Evolutionary conservation across 37 sponge, comb jelly and placozoan genomes (phyloP).

Genomic region (Cliona cf. orientalis): DNA sequence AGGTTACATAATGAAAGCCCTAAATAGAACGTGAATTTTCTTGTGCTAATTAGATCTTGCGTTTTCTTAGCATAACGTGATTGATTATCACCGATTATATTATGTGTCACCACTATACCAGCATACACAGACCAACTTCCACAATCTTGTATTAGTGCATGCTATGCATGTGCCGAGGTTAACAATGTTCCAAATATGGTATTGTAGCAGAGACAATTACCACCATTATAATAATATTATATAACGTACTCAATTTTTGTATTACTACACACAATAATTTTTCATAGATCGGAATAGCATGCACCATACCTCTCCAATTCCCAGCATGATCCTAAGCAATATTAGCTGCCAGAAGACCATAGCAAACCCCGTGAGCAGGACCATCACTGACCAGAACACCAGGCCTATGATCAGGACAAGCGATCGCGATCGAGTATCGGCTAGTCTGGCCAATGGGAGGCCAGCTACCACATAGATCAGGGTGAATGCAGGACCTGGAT

Average conservation of each 20-base stretch:
- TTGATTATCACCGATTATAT: too few species aligned
- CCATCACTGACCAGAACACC: conserved; percentile 76
- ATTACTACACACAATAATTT: not conserved
- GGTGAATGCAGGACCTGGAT: conserved; percentile 79
- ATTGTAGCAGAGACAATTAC: not conserved
- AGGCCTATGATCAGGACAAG: conserved; percentile 74
- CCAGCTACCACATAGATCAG: conserved; percentile 87
- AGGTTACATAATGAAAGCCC: too few species aligned
- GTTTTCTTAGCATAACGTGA: too few species aligned
- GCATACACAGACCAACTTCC: too few species aligned
- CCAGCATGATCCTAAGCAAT: conserved; percentile 73
- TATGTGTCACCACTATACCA: too few species aligned
- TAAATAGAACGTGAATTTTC: too few species aligned
- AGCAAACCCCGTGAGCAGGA: conserved; percentile 77
- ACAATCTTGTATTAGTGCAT: too few species aligned
- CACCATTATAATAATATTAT: not conserved
- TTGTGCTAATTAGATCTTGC: too few species aligned
- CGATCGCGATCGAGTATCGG: conserved; percentile 74
- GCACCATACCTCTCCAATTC: conserved; percentile 84
- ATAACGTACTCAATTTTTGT: not conserved
- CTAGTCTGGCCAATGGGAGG: conserved; percentile 77
- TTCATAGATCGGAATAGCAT: too few species aligned
- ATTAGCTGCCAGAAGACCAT: conserved; percentile 74
- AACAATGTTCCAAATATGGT: too few species aligned
- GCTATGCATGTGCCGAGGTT: too few species aligned